These are phyloP conservation scores for Calliopum simillimum DNA, from an alignment of 2,888 invertebrate species.

Conservation along the genomic window DNA sequence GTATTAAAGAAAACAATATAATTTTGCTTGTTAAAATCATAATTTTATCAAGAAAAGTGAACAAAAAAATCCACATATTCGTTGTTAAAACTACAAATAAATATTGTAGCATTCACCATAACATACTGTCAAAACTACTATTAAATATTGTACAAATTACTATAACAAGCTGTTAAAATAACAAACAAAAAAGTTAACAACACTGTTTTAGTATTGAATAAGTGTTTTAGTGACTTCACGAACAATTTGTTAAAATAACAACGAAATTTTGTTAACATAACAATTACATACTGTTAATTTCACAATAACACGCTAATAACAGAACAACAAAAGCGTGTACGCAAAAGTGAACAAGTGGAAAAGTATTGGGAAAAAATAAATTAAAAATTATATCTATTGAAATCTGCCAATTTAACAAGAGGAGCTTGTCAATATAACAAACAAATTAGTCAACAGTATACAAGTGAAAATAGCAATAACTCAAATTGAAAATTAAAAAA, in stretches of 20 bases:
- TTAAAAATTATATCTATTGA: neutral
- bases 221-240: neutral
- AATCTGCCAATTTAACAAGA: neutral
- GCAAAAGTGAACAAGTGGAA: neutral
- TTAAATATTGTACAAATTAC: neutral
- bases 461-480: too few relatives aligned
- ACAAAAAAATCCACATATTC: neutral
- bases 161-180: neutral
- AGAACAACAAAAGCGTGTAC: neutral
- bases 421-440: conserved; percentile 1
- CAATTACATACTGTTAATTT: neutral
- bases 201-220: neutral
- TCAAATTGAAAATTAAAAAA: too few relatives aligned
- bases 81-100: neutral
- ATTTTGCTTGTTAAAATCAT: too few relatives aligned
- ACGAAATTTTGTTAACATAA: conserved; percentile 26
- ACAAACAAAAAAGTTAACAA: conserved; percentile 11
- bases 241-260: conserved; percentile 19
- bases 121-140: neutral
- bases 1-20: too few relatives aligned
- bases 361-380: neutral
- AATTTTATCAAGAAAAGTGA: too few relatives aligned
- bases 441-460: neutral
- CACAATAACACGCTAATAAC: neutral
- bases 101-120: neutral